Base-by-base conservation (phyloP, 2,888 invertebrate genomes). In the Cheilosia grossa region DNA sequence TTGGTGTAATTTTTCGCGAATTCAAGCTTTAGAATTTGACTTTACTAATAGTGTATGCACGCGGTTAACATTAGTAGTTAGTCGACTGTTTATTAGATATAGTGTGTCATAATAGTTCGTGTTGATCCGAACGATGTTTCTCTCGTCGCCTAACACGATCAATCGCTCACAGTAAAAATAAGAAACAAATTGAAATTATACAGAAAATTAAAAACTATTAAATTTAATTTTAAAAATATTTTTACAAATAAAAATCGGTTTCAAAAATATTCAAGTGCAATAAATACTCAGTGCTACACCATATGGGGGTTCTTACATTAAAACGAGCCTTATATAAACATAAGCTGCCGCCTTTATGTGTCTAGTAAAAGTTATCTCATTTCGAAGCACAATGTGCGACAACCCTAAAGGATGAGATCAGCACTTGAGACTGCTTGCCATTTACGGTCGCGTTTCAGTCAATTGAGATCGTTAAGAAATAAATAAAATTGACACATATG, bases 21-120 rank as follows among this genome's bases (percentile, higher is more conserved):
- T 82, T 86, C 78, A 82, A 77, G 82, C 82, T 86, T 78, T 86
- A 82, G 82, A 82, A 82, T 86, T 86, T 85, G 86, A 88, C 88
- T 88, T 87, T 87, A 87, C 88, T 88, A 88, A 87, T 88, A 82
- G 87, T 88, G 87, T 87, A 88, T 88, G 88, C 88, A 88, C 88
- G 88, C 88, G 88, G 87, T 87, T 87, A 87, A 85, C 87, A 87
- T 88, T 88, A 88, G 88, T 88, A 88, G 87, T 87, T 87, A 88
- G 88, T 87, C 85, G 88, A 87, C 88, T 87, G 87, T 88, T 88
- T 88, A 87, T 87, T 88, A 87, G 88, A 87, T 87, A 87, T 87
- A 87, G 87, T 88, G 88, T 88, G 87, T 83, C 87, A 87, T 87
- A 82, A 86, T 86, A 87, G 82, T 87, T 83, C 82, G 78, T 87